Conservation (phyloP, 1,140 invertebrate genomes). For the Monochamus saltuarius region DNA sequence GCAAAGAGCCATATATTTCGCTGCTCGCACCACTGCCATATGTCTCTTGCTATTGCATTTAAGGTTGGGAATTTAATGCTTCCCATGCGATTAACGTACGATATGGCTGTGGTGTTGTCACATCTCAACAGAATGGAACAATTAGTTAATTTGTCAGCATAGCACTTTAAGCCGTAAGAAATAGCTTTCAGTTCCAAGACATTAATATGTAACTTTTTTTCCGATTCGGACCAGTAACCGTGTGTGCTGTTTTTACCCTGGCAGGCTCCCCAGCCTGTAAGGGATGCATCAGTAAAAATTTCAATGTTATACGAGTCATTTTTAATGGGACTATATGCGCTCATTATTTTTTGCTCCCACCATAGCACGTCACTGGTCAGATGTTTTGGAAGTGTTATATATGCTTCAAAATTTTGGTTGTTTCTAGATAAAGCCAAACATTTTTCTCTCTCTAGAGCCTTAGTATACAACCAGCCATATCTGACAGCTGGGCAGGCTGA, state of each 20-base stretch:
- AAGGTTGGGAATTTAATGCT: too few species aligned
- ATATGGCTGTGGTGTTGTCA: conserved; percentile 3
- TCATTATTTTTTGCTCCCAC: conserved; percentile 12
- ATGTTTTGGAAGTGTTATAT: neutral
- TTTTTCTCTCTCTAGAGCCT: too few species aligned
- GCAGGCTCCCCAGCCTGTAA: conserved; percentile 14
- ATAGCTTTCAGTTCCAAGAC: conserved; percentile 19
- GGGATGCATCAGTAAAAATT: conserved; percentile 13
- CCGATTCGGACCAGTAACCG: conserved; percentile 8
- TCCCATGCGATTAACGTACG: conserved; percentile 3
- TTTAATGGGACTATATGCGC: neutral
- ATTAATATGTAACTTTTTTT: conserved; percentile 16
- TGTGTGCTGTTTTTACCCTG: conserved; percentile 8
- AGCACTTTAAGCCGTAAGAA: conserved; percentile 19
- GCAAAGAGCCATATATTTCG: neutral
- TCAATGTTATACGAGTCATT: neutral
- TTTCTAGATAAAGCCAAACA: conserved; percentile 11
- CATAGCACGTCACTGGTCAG: conserved; percentile 13
- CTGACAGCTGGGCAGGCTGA: conserved; percentile 22
- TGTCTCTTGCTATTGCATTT: neutral
- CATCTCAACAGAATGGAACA: too few species aligned
- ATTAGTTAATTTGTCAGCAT: too few species aligned
- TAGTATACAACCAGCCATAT: too few species aligned
- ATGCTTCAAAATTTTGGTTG: conserved; percentile 8
- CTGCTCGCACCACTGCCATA: conserved; percentile 5